Percentiles rank a stretch among this genome's conserved stretches.
These are phyloP conservation scores for Clivina fossor DNA, from an alignment of 2,888 invertebrate species.

Conservation along the genomic window DNA sequence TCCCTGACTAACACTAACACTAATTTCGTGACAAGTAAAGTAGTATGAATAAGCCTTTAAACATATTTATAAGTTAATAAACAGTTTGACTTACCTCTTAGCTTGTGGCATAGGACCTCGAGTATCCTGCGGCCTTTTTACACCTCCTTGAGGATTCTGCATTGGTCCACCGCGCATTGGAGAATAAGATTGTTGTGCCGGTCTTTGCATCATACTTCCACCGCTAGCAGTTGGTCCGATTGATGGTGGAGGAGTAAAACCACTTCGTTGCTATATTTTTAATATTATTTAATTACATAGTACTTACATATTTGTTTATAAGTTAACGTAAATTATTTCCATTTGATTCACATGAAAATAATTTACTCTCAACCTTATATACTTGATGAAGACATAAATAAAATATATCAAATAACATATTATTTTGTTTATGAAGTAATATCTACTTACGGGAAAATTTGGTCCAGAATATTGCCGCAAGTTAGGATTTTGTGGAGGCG, in stretches of 20 bases:
- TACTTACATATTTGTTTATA: constrained; percentile 28
- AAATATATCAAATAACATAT: too few species aligned
- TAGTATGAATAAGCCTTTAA: too few species aligned
- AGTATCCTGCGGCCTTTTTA: constrained; percentile 64
- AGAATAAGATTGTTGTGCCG: constrained; percentile 59
- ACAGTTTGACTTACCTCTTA: constrained; percentile 59
- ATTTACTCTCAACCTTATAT: too few species aligned
- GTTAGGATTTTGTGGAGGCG: constrained; percentile 65
- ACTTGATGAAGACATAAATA: background rate
- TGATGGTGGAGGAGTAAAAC: constrained; percentile 67
- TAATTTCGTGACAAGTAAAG: too few species aligned
- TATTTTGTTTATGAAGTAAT: too few species aligned
- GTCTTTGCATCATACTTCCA: constrained; percentile 60
- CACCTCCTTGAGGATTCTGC: constrained; percentile 58
- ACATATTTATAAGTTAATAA: constrained; percentile 2
- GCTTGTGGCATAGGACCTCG: constrained; percentile 63
- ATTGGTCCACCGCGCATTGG: constrained; percentile 65
- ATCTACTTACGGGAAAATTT: constrained; percentile 77
- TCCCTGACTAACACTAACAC: too few species aligned
- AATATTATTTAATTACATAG: too few species aligned
- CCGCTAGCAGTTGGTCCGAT: constrained; percentile 57
- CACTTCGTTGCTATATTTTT: constrained; percentile 61
- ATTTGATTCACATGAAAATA: background rate
- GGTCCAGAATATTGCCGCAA: constrained; percentile 72
- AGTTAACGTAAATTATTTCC: background rate